Percentiles rank a stretch among this genome's conserved stretches.
Conservation (phyloP, 2,888 invertebrate species). For the Hedya salicella region DNA sequence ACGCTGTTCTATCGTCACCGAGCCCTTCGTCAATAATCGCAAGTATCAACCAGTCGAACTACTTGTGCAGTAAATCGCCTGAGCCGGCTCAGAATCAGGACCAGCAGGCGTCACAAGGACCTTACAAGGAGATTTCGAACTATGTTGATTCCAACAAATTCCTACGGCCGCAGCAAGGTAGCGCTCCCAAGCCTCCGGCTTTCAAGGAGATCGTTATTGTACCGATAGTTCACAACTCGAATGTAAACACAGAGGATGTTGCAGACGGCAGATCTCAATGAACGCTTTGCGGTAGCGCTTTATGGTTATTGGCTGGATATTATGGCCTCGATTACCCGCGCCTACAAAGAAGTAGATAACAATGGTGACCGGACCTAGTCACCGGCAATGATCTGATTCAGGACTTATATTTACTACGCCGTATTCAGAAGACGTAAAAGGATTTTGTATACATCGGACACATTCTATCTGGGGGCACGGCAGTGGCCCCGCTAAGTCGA, state of each 20-base stretch:
- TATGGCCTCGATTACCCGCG: no score
- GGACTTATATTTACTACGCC: no score
- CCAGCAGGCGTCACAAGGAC: slow-evolving; percentile 45
- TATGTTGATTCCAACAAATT: slow-evolving; percentile 49
- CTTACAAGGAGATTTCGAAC: slow-evolving; percentile 50
- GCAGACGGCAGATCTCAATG: slow-evolving; percentile 26
- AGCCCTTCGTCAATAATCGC: slow-evolving; percentile 79
- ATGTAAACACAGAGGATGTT: slow-evolving; percentile 44
- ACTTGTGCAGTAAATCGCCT: slow-evolving; percentile 69
- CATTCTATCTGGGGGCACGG: no score
- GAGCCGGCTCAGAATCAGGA: slow-evolving; percentile 55
- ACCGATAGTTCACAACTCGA: slow-evolving; percentile 55
- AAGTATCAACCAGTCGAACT: slow-evolving; percentile 80
- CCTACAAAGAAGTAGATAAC: no score
- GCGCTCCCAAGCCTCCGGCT: slow-evolving; percentile 52
- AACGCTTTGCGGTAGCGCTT: background rate
- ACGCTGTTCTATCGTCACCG: slow-evolving; percentile 74
- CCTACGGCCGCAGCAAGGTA: slow-evolving; percentile 54
- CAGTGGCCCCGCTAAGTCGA: no score
- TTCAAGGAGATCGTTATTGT: slow-evolving; percentile 70
- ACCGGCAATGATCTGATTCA: no score
- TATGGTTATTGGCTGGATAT: no score
- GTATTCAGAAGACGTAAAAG: no score
- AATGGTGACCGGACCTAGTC: no score
- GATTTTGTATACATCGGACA: no score